Evolutionary conservation across 2,888 invertebrate species (phyloP), one percentile per base, ranked within the genome.

Genomic region (Drosophila prostipennis): DNA sequence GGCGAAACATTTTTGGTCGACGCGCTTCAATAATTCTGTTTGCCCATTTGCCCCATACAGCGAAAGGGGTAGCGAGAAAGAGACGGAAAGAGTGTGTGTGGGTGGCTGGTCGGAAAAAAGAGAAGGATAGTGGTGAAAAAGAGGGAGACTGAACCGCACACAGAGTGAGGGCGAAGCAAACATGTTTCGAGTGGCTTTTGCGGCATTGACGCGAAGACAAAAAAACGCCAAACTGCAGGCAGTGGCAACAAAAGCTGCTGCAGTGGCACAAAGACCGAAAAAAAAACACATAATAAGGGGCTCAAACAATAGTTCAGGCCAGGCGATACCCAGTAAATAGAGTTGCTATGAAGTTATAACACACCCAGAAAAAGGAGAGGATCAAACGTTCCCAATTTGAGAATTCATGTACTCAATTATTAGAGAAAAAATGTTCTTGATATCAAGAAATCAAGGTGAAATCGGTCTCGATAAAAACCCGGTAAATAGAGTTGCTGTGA

Each of bases 11-110:
- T 78, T 75, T 65, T 54, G 63, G 48, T 45, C 55, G 53, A 58
- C 77, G 76, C 80, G 87, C 82, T 85, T 83, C 81, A 86, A 79
- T 86, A 86, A 89, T 82, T 87, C 84, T 86, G 83, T 87, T 87
- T 78, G 86, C 79, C 32, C 45, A 29, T 29, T 29, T 29, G 29
- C 29, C 29, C 29, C 29, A 48, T 16, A 13, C 23, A 10, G 11
- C 46, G 14, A 29, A 46, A 7, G n/a, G 29, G 57, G 52, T 8
- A 39, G 32, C 39, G 40, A 54, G n/a, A 54, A n/a, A 32, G 59
- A 54, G 58, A 32, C 5, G 34, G 6, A 8, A 14, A 39, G 13
- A 39, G 26, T 26, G 29, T 39, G 26, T 42, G 61, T 34, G 49
- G 40, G 34, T 19, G 58, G 10, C 11, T 6, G 42, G 14, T 45